These are phyloP conservation scores for Heterocephalus glaber DNA, from an alignment of 2,113 vertebrate genomes.

Conservation along the genomic window DNA sequence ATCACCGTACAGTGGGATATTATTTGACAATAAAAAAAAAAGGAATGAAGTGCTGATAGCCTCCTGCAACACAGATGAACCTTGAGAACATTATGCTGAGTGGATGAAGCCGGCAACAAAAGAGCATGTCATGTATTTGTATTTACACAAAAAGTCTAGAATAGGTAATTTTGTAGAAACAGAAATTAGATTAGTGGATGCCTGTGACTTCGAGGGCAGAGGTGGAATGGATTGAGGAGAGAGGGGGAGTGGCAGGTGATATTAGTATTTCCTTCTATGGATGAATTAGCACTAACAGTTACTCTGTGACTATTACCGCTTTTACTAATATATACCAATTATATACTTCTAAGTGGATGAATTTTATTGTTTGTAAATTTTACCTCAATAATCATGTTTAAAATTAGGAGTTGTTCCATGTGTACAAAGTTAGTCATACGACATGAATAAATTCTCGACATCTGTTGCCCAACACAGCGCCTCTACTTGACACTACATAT, in stretches of 20 bases:
- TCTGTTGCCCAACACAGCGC: not conserved
- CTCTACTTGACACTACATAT: not conserved
- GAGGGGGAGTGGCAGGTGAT: not conserved
- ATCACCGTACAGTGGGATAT: not conserved
- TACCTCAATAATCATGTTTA: not conserved
- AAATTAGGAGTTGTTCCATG: not conserved
- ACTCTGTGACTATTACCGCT: not conserved
- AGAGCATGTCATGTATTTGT: not conserved
- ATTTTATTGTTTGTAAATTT: not conserved
- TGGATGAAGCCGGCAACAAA: not conserved
- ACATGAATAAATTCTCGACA: not conserved
- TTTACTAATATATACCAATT: not conserved
- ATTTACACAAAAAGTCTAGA: not conserved
- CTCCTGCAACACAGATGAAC: not conserved
- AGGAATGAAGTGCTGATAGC: not conserved
- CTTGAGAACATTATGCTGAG: not conserved
- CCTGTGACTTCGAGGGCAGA: not conserved
- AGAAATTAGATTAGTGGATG: not conserved
- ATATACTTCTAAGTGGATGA: not conserved
- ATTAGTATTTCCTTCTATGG: not conserved
- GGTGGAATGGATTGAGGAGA: not conserved
- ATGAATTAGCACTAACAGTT: not conserved
- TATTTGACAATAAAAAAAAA: not conserved
- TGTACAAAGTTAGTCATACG: not conserved
- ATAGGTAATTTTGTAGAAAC: not conserved